These are phyloP conservation scores for Zaprionus ghesquierei DNA, from an alignment of 1,140 invertebrate species.

Conservation along the genomic window DNA sequence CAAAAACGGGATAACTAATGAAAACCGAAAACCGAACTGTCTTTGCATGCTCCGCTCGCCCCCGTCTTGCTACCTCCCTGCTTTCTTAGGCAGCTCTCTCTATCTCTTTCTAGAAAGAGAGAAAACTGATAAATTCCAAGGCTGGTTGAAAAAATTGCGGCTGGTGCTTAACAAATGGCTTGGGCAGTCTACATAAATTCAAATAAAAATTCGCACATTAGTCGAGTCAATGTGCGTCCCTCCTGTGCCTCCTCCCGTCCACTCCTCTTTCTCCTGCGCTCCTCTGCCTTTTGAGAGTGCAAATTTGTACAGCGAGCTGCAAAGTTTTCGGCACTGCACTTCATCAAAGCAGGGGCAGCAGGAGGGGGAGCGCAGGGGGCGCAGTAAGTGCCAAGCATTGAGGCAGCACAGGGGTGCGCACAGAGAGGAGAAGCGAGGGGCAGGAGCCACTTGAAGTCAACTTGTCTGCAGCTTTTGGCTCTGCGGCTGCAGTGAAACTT, in stretches of 20 bases:
- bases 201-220: slow-evolving; percentile 77
- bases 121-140: slow-evolving; percentile 47
- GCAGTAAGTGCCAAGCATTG: not conserved
- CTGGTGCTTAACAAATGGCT: slow-evolving; percentile 27
- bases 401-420: not conserved
- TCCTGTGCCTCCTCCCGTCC: not conserved
- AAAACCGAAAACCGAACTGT: slow-evolving; percentile 54
- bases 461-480: slow-evolving; percentile 48
- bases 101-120: no score
- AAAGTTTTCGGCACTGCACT: slow-evolving; percentile 67
- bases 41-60: slow-evolving; percentile 10
- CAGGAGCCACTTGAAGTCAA: slow-evolving; percentile 49
- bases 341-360: slow-evolving; percentile 59
- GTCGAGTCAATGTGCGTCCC: slow-evolving; percentile 22
- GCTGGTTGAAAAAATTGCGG: slow-evolving; percentile 23
- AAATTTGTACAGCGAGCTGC: slow-evolving; percentile 66
- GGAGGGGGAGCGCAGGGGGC: not conserved
- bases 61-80: no score
- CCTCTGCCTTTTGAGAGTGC: slow-evolving; percentile 29
- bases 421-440: slow-evolving; percentile 9
- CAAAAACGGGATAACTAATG: slow-evolving; percentile 53
- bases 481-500: slow-evolving; percentile 53
- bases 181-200: slow-evolving; percentile 54
- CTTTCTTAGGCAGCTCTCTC: no score
- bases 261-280: not conserved